Percentiles rank a stretch among this genome's conserved stretches.
phyloP scores from a whole-genome alignment of 2,797 vertebrate genomes.

The Adrianichthys oophorus region DNA sequence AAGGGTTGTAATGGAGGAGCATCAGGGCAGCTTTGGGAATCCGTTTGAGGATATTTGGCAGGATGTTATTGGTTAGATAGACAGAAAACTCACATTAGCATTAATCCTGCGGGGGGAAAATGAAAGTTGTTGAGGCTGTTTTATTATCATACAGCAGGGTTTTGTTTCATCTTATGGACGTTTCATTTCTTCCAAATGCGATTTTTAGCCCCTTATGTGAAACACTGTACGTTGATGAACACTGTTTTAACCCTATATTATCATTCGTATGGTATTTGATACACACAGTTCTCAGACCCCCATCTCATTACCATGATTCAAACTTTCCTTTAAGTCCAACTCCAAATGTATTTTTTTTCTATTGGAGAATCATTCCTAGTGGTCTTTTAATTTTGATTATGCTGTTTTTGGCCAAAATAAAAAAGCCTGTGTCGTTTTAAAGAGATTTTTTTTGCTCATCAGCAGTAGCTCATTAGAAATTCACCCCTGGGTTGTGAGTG shows the following conservation, averaged over 20 bases:
- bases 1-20: constrained; percentile 70
- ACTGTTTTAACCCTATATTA: background rate
- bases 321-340: no score
- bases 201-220: constrained; percentile 16
- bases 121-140: constrained; percentile 40
- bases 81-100: constrained; percentile 58
- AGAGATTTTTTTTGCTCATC: no score
- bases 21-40: constrained; percentile 61
- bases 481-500: no score
- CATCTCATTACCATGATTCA: no score
- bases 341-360: no score
- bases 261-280: no score
- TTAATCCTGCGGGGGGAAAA: constrained; percentile 57
- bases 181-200: constrained; percentile 18
- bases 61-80: constrained; percentile 63
- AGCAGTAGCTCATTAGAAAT: no score
- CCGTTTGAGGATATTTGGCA: constrained; percentile 63
- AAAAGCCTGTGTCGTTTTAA: no score
- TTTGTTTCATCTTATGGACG: constrained; percentile 32
- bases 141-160: constrained; percentile 46
- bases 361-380: no score
- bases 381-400: no score
- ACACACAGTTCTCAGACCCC: no score
- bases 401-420: no score
- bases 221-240: constrained; percentile 1